Percentiles rank a stretch among this genome's conserved stretches.
Conservation (phyloP, 2,888 invertebrate species). For the Agriotes lineatus region DNA sequence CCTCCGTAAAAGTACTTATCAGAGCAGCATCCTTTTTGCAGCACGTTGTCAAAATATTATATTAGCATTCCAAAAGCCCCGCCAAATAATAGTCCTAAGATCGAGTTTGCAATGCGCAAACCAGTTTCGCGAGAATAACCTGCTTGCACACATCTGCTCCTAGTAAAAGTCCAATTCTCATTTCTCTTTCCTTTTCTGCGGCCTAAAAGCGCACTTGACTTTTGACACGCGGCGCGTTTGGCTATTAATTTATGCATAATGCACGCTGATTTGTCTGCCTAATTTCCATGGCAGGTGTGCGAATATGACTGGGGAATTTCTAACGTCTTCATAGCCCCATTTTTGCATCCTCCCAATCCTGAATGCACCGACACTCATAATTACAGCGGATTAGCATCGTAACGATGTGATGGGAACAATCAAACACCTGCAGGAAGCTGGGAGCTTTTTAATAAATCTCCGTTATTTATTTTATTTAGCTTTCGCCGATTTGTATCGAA, state of each 20-base stretch:
- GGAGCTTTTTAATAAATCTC: no score
- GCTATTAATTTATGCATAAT: neutral
- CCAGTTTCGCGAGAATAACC: conserved; percentile 44
- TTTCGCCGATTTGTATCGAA: no score
- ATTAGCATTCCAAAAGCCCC: conserved; percentile 18
- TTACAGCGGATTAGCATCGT: no score
- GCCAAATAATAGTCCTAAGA: conserved; percentile 29
- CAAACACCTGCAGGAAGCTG: no score
- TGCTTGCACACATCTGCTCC: conserved; percentile 47
- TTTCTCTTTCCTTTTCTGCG: conserved; percentile 52
- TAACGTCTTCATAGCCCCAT: no score
- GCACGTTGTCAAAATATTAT: neutral
- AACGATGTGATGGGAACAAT: no score
- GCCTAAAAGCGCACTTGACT: conserved; percentile 35
- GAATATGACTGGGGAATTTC: no score
- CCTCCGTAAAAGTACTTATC: conserved; percentile 10
- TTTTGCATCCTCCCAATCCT: no score
- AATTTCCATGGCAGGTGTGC: no score
- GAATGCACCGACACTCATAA: no score
- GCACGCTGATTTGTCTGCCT: no score
- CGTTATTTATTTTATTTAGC: no score
- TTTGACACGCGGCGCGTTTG: conserved; percentile 17
- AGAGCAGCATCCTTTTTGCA: neutral
- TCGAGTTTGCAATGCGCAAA: conserved; percentile 30
- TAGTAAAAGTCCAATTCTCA: conserved; percentile 46